phyloP scores from a whole-genome alignment of 2,113 vertebrate genomes.

The Nycticorax nycticorax region DNA sequence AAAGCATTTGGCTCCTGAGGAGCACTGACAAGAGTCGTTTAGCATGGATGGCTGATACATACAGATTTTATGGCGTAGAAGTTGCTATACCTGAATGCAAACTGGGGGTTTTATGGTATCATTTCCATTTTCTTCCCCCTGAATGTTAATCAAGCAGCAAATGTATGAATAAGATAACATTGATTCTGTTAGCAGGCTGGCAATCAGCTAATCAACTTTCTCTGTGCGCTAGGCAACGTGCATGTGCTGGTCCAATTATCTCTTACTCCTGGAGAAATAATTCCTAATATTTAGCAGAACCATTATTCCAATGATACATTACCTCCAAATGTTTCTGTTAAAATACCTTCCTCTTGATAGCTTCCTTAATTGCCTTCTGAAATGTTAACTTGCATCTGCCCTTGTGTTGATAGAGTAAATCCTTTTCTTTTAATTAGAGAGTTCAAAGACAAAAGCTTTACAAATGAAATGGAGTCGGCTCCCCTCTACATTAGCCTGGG shows the following conservation, averaged over 20 bases:
- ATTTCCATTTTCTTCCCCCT: neutral
- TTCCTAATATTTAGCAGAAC: neutral
- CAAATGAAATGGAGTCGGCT: neutral
- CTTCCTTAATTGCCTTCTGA: neutral
- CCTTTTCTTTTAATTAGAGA: neutral
- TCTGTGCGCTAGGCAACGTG: neutral
- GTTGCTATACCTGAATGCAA: neutral
- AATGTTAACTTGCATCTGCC: neutral
- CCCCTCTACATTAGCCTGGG: neutral
- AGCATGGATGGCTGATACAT: neutral
- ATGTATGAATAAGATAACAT: neutral
- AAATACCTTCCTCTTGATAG: neutral
- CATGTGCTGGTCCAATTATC: neutral
- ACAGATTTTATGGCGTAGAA: neutral
- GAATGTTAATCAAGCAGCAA: neutral
- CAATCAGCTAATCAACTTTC: neutral
- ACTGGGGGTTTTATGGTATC: neutral
- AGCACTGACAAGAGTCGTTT: neutral
- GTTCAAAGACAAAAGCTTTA: neutral
- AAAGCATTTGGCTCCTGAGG: neutral
- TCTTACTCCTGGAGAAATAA: neutral
- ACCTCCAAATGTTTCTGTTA: neutral
- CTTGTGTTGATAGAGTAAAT: neutral
- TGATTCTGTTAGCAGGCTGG: neutral
- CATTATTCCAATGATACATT: neutral